phyloP scores from a whole-genome alignment of 2,113 vertebrate genomes.

The Vicugna pacos region DNA sequence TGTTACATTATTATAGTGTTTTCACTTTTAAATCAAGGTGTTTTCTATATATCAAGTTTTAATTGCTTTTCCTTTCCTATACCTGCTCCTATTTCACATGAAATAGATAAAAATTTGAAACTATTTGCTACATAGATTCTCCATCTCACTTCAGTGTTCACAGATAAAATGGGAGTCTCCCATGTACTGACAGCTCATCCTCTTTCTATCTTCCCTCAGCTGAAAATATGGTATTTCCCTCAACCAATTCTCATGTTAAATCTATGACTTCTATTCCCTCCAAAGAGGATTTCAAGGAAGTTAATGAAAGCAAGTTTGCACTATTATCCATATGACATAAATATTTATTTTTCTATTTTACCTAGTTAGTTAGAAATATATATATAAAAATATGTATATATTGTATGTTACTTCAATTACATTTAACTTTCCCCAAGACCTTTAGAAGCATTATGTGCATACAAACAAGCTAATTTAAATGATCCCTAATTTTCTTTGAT shows the following conservation, averaged over 20 bases:
- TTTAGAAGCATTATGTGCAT: neutral
- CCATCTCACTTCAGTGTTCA: neutral
- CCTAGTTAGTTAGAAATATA: neutral
- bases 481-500: neutral
- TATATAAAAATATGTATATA: no score
- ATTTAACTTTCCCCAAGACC: constrained; percentile 28
- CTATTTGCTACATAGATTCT: neutral
- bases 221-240: neutral
- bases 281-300: neutral
- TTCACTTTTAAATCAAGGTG: neutral
- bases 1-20: neutral
- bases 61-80: neutral
- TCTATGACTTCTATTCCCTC: neutral
- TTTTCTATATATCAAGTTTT: constrained; percentile 17
- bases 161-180: neutral
- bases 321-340: neutral
- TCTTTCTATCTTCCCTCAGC: neutral
- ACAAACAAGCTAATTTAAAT: constrained; percentile 21
- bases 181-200: neutral
- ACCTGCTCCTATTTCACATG: neutral
- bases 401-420: neutral
- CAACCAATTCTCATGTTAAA: neutral
- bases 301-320: neutral
- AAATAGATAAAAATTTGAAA: neutral
- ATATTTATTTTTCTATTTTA: constrained; percentile 10